These are phyloP conservation scores for Cochlearius cochlearius DNA, from an alignment of 2,113 vertebrate genomes.

Conservation along the genomic window DNA sequence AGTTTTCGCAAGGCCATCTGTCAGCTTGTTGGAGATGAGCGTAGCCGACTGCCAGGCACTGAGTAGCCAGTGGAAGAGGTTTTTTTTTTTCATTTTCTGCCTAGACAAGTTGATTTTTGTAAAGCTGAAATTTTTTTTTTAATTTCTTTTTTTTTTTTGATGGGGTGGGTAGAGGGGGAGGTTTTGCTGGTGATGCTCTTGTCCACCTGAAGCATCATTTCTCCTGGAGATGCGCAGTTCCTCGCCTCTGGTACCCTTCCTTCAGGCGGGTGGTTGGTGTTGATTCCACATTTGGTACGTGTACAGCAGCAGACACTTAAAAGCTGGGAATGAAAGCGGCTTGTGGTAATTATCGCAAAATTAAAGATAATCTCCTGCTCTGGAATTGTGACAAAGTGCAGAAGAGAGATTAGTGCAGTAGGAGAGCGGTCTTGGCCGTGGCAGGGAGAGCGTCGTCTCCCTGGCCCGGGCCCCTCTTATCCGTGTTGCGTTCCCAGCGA, in stretches of 20 bases:
- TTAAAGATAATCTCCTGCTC: conserved; percentile 55
- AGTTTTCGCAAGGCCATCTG: neutral
- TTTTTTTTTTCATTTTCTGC: neutral
- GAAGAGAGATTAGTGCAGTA: neutral
- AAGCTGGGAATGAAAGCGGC: conserved; percentile 16
- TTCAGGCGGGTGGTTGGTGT: rapidly evolving
- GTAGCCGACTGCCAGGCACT: rapidly evolving
- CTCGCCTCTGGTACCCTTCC: neutral
- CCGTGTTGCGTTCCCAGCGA: rapidly evolving
- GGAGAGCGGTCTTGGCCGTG: rapidly evolving
- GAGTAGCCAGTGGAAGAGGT: neutral
- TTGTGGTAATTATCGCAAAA: conserved; percentile 55
- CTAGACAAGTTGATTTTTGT: neutral
- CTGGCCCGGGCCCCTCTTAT: neutral
- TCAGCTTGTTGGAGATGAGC: neutral
- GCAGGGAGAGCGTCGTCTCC: neutral
- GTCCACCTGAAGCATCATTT: neutral
- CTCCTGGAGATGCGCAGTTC: neutral
- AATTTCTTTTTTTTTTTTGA: too few relatives aligned
- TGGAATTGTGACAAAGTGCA: conserved; percentile 50
- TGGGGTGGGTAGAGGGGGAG: too few relatives aligned
- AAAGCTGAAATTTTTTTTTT: neutral
- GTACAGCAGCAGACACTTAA: conserved; percentile 22
- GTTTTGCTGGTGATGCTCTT: neutral
- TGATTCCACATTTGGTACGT: neutral